These are phyloP conservation scores for Lissocephala sabroskyi DNA, from an alignment of 2,888 invertebrate genomes.

Conservation along the genomic window DNA sequence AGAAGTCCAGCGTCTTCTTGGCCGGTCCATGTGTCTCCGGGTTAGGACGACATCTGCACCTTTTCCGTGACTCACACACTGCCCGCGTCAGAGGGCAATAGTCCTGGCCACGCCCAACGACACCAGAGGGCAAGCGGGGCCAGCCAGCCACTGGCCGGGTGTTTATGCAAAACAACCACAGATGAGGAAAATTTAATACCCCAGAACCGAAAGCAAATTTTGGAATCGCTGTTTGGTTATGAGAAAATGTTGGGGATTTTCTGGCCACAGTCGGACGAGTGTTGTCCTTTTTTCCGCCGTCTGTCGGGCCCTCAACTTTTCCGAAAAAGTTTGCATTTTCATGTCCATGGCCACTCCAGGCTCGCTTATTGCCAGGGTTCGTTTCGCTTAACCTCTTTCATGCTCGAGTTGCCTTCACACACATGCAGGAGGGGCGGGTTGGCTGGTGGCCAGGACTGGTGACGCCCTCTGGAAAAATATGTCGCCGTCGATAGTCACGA, in stretches of 20 bases:
- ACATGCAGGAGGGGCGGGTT: constrained; percentile 5
- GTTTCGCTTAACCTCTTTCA: constrained; percentile 49
- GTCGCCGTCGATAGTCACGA: constrained; percentile 34
- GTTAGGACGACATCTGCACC: constrained; percentile 58
- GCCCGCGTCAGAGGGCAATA: constrained; percentile 10
- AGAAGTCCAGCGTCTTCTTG: constrained; percentile 8
- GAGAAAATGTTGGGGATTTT: constrained; percentile 30
- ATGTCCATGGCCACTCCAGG: constrained; percentile 12
- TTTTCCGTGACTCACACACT: constrained; percentile 37
- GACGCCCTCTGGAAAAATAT: constrained; percentile 26
- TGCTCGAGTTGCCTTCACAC: constrained; percentile 8
- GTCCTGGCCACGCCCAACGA: constrained; percentile 2
- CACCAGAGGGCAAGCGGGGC: constrained; percentile 10
- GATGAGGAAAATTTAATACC: constrained; percentile 28
- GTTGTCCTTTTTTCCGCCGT: background rate
- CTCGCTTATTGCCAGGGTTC: constrained; percentile 25
- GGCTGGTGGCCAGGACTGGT: background rate
- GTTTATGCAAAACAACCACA: constrained; percentile 19
- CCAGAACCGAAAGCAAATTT: constrained; percentile 33
- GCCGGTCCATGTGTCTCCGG: constrained; percentile 31
- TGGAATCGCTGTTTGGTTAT: constrained; percentile 45
- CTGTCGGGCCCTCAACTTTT: constrained; percentile 6
- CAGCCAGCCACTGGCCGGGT: too few relatives aligned
- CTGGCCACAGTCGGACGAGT: too few relatives aligned
- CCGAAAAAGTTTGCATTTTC: constrained; percentile 47